A percentile compares a stretch with the other conserved stretches of the same genome.
phyloP scores from a whole-genome alignment of 2,797 vertebrate genomes.

The Pipistrellus kuhlii region DNA sequence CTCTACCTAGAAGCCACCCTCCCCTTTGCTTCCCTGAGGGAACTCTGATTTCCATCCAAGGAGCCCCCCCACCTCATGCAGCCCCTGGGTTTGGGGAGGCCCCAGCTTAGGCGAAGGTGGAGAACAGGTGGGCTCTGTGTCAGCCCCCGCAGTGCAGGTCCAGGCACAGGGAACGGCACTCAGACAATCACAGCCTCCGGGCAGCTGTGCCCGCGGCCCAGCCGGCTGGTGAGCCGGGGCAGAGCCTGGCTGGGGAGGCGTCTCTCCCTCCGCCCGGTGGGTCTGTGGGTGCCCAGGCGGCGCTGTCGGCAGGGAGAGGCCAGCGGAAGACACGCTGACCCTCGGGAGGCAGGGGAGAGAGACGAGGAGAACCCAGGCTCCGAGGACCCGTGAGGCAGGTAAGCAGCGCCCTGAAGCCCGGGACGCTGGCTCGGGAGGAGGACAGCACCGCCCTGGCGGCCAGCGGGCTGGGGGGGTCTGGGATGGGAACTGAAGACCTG shows the following conservation, averaged over 20 bases:
- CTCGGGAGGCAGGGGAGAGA: background rate
- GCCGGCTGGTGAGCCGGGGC: background rate
- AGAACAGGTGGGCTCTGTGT: background rate
- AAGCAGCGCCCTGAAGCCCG: background rate
- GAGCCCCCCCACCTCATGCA: background rate
- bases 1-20: background rate
- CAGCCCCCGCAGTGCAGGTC: rapidly evolving
- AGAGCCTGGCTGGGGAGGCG: background rate
- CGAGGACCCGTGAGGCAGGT: rapidly evolving
- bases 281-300: background rate
- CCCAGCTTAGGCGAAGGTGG: background rate
- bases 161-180: background rate
- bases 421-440: no score
- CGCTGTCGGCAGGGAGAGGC: background rate
- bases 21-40: background rate
- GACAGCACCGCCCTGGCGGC: background rate
- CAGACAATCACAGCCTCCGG: rapidly evolving
- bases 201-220: background rate
- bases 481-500: background rate
- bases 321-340: rapidly evolving
- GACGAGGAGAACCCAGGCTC: background rate
- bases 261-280: rapidly evolving
- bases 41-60: background rate
- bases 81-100: background rate
- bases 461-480: no score